phyloP scores from a whole-genome alignment of 2,797 vertebrate genomes.

The Myotis planiceps region DNA sequence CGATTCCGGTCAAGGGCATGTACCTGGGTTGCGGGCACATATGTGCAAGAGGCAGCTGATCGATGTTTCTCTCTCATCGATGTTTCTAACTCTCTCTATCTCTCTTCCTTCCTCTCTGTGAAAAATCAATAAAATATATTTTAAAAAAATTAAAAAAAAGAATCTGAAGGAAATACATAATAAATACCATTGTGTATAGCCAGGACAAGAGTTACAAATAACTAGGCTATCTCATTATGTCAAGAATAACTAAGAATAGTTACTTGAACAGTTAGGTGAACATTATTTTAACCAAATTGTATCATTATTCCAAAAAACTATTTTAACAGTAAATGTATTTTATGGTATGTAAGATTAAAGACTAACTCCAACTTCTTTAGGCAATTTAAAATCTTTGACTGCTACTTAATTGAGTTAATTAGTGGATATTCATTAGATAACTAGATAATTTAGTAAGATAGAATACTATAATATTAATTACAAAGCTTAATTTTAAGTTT shows the following conservation, averaged over 20 bases:
- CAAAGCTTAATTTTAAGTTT: background rate
- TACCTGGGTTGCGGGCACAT: too few relatives aligned
- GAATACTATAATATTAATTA: background rate
- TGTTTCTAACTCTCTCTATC: too few relatives aligned
- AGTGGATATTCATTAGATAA: background rate
- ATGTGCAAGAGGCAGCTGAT: too few relatives aligned
- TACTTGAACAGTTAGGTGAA: background rate
- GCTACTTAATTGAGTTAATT: constrained; percentile 33
- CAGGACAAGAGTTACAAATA: background rate
- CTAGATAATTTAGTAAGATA: constrained; percentile 8
- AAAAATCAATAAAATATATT: too few relatives aligned
- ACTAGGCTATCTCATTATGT: background rate
- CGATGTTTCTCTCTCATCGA: too few relatives aligned
- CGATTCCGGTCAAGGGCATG: too few relatives aligned
- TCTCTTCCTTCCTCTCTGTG: too few relatives aligned
- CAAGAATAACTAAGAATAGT: constrained; percentile 26
- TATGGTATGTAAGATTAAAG: background rate
- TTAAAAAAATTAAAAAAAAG: too few relatives aligned
- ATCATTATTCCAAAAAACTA: background rate
- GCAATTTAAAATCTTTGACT: constrained; percentile 20
- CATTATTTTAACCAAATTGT: background rate
- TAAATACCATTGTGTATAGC: background rate
- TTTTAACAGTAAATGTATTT: background rate
- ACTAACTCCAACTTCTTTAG: constrained; percentile 24
- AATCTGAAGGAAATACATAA: background rate